Conservation (phyloP, 2,113 vertebrate genomes). For the Melospiza georgiana region DNA sequence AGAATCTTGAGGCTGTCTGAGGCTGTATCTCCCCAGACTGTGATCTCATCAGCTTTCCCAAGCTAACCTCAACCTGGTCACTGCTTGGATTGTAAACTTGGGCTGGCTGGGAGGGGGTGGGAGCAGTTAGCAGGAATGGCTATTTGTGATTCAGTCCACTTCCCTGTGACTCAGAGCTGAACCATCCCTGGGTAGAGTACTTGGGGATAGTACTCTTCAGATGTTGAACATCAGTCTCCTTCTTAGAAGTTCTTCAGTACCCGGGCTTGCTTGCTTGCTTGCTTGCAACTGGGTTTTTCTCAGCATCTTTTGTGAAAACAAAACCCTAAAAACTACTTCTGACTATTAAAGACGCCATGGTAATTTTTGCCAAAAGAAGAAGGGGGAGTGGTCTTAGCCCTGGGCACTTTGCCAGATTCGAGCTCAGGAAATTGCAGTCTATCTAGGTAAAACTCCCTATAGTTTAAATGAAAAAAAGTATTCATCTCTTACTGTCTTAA, state of each 20-base stretch:
- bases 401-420: slow-evolving; percentile 41
- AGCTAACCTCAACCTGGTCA: slow-evolving; percentile 59
- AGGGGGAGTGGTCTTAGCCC: slow-evolving; percentile 41
- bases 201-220: not conserved
- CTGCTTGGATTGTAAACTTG: slow-evolving; percentile 17
- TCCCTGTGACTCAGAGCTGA: slow-evolving; percentile 45
- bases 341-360: slow-evolving; percentile 3
- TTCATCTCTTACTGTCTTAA: slow-evolving; percentile 61
- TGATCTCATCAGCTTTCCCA: slow-evolving; percentile 59
- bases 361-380: slow-evolving; percentile 47
- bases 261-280: not conserved
- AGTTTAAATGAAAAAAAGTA: slow-evolving; percentile 61
- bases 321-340: slow-evolving; percentile 12
- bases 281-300: not conserved
- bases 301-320: slow-evolving; percentile 22
- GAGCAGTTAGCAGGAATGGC: slow-evolving; percentile 9
- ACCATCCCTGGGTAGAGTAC: slow-evolving; percentile 10
- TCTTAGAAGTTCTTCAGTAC: slow-evolving; percentile 2
- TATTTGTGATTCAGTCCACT: slow-evolving; percentile 29
- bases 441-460: slow-evolving; percentile 66
- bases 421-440: slow-evolving; percentile 69
- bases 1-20: not conserved
- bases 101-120: not conserved
- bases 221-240: not conserved
- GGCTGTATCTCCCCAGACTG: slow-evolving; percentile 45